Conservation (phyloP, 2,797 vertebrate species). For the Myotis myotis region DNA sequence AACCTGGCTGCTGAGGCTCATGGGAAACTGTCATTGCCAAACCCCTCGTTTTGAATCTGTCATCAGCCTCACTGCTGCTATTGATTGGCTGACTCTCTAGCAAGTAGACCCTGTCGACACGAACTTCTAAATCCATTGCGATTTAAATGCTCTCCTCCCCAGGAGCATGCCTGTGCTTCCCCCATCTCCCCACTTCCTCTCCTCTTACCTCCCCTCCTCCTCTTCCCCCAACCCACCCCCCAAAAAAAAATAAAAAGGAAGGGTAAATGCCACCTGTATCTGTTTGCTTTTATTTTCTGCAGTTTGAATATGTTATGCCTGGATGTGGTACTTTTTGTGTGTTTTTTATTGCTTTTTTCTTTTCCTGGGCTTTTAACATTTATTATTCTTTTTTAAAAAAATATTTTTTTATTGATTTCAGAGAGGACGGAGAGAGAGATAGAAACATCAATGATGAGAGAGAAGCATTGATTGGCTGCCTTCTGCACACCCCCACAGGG, state of each 20-base stretch:
- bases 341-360: background rate
- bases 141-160: background rate
- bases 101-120: background rate
- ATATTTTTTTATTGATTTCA: too few relatives aligned
- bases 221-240: accelerated
- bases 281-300: background rate
- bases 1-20: too few relatives aligned
- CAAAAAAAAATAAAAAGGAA: too few relatives aligned
- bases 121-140: background rate
- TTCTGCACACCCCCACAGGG: too few relatives aligned
- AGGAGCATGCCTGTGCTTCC: too few relatives aligned
- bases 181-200: too few relatives aligned
- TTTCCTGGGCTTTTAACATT: background rate
- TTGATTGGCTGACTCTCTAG: background rate
- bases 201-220: too few relatives aligned
- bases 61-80: background rate
- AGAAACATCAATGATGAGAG: too few relatives aligned
- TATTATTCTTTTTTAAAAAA: background rate
- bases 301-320: background rate
- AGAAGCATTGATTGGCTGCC: too few relatives aligned
- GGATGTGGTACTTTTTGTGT: background rate
- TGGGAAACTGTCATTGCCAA: accelerated
- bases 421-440: too few relatives aligned
- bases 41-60: background rate
- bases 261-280: background rate